A percentile compares a stretch with the other conserved stretches of the same genome.
These are phyloP conservation scores for Zaprionus taronus DNA, from an alignment of 1,140 invertebrate species.

Conservation along the genomic window DNA sequence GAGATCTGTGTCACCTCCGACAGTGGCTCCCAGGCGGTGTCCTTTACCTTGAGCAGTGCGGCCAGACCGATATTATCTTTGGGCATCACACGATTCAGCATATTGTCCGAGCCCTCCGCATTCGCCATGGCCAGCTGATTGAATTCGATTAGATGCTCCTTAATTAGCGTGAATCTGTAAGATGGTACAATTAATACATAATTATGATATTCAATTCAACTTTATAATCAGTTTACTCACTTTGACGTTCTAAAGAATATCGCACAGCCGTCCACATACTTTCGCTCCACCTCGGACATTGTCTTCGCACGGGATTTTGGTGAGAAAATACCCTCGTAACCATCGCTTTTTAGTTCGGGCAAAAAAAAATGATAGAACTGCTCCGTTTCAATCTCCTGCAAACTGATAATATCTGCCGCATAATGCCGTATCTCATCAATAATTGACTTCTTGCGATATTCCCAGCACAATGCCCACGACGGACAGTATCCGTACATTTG, in stretches of 20 bases:
- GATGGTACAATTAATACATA: neutral
- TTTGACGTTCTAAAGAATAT: conserved; percentile 98
- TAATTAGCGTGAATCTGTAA: conserved; percentile 95
- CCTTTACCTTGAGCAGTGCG: conserved; percentile 96
- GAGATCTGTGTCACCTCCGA: conserved; percentile 91
- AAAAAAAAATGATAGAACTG: conserved; percentile 99
- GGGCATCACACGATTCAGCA: conserved; percentile 99
- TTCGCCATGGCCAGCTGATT: conserved; percentile 99
- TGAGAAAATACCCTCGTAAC: conserved; percentile 99
- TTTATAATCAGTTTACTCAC: conserved; percentile 86
- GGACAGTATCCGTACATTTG: conserved; percentile 99
- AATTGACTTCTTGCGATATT: conserved; percentile 98
- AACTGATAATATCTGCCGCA: conserved; percentile 98
- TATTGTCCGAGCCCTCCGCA: conserved; percentile 98
- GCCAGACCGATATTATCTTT: conserved; percentile 99
- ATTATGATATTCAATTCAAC: neutral
- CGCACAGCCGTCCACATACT: conserved; percentile 99
- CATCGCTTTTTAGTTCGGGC: conserved; percentile 96
- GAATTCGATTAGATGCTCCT: conserved; percentile 98
- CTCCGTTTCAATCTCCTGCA: conserved; percentile 99
- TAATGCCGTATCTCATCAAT: conserved; percentile 98
- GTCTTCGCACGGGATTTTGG: conserved; percentile 99
- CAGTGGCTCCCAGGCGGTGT: conserved; percentile 95
- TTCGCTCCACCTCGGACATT: conserved; percentile 98
- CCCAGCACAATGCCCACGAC: conserved; percentile 98